Evolutionary conservation across 2,888 invertebrate species (phyloP), one percentile per base, ranked within the genome.

Genomic region (Chrysolina oricalcia): DNA sequence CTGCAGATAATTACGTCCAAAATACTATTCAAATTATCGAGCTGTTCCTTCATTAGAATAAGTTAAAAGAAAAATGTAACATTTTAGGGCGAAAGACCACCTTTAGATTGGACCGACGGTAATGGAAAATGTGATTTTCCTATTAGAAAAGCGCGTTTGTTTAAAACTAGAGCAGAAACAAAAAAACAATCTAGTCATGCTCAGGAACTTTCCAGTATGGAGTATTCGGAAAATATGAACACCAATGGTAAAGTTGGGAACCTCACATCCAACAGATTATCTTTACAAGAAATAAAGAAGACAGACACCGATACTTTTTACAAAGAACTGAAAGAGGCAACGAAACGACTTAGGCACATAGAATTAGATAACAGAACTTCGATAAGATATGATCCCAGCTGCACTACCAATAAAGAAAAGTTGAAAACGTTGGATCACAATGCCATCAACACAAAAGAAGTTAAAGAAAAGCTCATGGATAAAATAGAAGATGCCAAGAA

Each of bases 111-210:
- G 89, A 89, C 81, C 65, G 78, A 80, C 62, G 70, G 64, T 11
- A 78, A 15, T n/a, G 59, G 73, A 46, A 81, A 79, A 48, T 77
- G 77, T 15, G 81, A 81, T 68, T 80, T 86, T 10, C 86, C 87
- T 10, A 90, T 90, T 76, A 89, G 92, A 78, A 92, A 92, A 86
- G 89, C 92, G 65, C 91, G 94, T 66, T 90, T 95, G 46, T 95
- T 95, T 87, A 94, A 93, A 89, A 94, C 94, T 65, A 92, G 93
- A 86, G 93, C 93, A 67, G 94, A 94, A 89, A 92, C 93, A 88
- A 92, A 92, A 84, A 87, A 83, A 75, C 80, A 84, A 78, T 84
- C 86, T 84, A 87, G 85, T 86, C 86, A 86, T 78, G 78, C 84
- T 82, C 80, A 83, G 81, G 85, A 84, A 66, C 68, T 27, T 19